These are phyloP conservation scores for Abscondita cerata DNA, from an alignment of 2,888 invertebrate genomes.

Conservation along the genomic window DNA sequence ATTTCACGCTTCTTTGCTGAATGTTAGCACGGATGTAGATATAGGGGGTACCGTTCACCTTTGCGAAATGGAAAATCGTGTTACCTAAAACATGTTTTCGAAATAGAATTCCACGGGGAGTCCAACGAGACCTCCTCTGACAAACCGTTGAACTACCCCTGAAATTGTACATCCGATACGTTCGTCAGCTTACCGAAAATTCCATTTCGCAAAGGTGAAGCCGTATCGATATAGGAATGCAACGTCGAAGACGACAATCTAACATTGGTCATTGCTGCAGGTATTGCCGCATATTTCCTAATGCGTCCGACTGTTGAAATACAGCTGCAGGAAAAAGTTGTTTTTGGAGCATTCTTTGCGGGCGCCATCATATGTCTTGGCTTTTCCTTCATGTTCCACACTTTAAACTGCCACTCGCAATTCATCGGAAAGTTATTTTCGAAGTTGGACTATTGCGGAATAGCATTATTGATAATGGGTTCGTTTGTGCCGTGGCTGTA, in stretches of 20 bases:
- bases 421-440: slow-evolving; percentile 97
- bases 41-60: not conserved
- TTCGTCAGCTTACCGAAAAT: no score
- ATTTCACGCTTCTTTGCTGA: no score
- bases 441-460: slow-evolving; percentile 99
- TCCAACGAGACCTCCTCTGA: no score
- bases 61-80: no score
- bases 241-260: not conserved
- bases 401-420: slow-evolving; percentile 97
- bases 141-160: no score
- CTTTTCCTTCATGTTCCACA: slow-evolving; percentile 97
- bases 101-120: no score
- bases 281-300: slow-evolving; percentile 82
- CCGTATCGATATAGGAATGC: no score
- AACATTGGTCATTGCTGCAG: slow-evolving; percentile 41
- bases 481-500: slow-evolving; percentile 99
- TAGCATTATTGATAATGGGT: slow-evolving; percentile 96
- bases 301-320: slow-evolving; percentile 89
- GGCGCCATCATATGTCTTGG: slow-evolving; percentile 97
- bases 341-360: slow-evolving; percentile 94
- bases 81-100: no score
- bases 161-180: no score
- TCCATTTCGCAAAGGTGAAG: no score
- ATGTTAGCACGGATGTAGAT: no score
- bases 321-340: slow-evolving; percentile 89